A percentile compares a stretch with the other conserved stretches of the same genome.
These are phyloP conservation scores for Megamerina dolium DNA, from an alignment of 2,888 invertebrate genomes.

Conservation along the genomic window DNA sequence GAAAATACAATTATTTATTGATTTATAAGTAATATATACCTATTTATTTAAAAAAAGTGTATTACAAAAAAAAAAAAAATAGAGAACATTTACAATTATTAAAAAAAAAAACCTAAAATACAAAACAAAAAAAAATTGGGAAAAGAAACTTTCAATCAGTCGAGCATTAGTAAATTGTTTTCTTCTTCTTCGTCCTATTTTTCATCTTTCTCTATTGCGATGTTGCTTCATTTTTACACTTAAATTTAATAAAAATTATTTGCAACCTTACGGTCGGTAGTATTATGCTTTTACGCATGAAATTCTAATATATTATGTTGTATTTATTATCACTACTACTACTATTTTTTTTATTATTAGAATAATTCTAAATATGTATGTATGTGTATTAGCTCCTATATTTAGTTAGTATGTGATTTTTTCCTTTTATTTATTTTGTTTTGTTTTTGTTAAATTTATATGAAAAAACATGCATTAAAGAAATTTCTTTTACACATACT, in stretches of 20 bases:
- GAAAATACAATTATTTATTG: conserved; percentile 30
- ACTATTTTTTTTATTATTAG: too few species aligned
- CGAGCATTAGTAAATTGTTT: conserved; percentile 42
- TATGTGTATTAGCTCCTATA: too few species aligned
- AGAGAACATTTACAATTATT: background rate
- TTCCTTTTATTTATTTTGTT: too few species aligned
- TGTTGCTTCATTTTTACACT: background rate
- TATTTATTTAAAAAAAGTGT: conserved; percentile 7
- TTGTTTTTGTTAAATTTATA: too few species aligned
- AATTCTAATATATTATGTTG: too few species aligned
- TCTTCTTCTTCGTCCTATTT: conserved; percentile 23
- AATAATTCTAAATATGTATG: too few species aligned
- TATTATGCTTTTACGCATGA: too few species aligned
- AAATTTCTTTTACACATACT: too few species aligned
- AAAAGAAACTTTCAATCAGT: conserved; percentile 47
- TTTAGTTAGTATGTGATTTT: too few species aligned
- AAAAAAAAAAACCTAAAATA: background rate
- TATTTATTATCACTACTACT: too few species aligned
- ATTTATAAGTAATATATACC: conserved; percentile 8
- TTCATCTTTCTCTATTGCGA: conserved; percentile 8
- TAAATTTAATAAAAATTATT: conserved; percentile 30
- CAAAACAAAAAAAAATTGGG: conserved; percentile 18
- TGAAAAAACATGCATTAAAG: too few species aligned
- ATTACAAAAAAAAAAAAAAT: background rate
- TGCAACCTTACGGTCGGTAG: background rate